Evolutionary conservation across 23 tunicate species (phyloP).

Genomic region (Halocynthia aurantium): DNA sequence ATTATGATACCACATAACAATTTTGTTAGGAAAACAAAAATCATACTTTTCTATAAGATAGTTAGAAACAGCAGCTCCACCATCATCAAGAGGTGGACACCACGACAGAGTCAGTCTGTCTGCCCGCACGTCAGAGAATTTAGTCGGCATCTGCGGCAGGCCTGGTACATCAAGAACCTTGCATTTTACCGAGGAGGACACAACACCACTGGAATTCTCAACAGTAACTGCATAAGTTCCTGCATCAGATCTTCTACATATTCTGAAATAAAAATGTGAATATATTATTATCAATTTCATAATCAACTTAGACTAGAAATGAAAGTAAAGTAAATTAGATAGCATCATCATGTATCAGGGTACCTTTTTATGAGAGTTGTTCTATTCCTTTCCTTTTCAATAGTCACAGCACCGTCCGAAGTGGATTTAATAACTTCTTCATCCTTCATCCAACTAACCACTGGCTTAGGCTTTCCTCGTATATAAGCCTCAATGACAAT

Average conservation of each 20-base stretch:
- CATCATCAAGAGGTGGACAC: conserved; percentile 80
- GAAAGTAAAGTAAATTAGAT: background rate
- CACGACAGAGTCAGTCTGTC: conserved; percentile 72
- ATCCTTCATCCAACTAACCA: conserved; percentile 26
- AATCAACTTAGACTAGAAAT: no score
- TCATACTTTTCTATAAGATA: conserved; percentile 70
- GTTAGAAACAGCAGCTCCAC: conserved; percentile 76
- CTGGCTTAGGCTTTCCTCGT: conserved; percentile 46
- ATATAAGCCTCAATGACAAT: conserved; percentile 26
- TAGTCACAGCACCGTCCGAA: conserved; percentile 42
- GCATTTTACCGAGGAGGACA: conserved; percentile 49
- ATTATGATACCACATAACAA: background rate
- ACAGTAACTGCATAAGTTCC: conserved; percentile 62
- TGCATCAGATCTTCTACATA: conserved; percentile 72
- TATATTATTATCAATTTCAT: background rate
- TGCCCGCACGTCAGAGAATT: conserved; percentile 54
- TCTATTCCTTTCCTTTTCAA: conserved; percentile 36
- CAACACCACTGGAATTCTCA: conserved; percentile 61
- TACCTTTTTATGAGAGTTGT: conserved; percentile 41
- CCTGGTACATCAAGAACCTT: conserved; percentile 86
- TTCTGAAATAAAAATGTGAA: conserved; percentile 13
- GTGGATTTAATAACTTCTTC: conserved; percentile 8
- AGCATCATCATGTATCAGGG: background rate
- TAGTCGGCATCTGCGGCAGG: conserved; percentile 70
- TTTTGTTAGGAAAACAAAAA: background rate